phyloP scores from a whole-genome alignment of 2,797 vertebrate genomes.

The Clarias laeviceps region DNA sequence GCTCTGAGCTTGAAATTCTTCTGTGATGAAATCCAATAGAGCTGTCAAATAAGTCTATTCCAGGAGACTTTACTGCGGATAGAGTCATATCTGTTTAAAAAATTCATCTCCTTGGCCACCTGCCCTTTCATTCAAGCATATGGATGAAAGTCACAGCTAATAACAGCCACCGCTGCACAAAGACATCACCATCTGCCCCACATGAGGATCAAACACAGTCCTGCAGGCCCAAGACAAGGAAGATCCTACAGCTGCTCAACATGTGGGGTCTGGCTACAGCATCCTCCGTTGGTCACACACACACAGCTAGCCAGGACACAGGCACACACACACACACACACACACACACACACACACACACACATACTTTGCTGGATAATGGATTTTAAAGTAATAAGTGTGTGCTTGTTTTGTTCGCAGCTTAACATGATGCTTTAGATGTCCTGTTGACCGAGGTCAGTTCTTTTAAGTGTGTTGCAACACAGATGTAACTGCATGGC shows the following conservation, averaged over 20 bases:
- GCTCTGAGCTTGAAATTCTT: constrained; percentile 18
- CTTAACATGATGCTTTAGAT: not conserved
- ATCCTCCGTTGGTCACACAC: constrained; percentile 4
- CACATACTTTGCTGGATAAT: not conserved
- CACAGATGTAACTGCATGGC: not conserved
- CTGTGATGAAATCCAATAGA: constrained; percentile 32
- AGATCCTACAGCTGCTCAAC: constrained; percentile 29
- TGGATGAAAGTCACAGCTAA: constrained; percentile 58
- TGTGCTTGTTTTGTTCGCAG: not conserved
- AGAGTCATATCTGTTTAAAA: constrained; percentile 54
- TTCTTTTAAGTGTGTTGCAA: not conserved
- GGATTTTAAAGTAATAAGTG: not conserved
- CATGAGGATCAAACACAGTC: constrained; percentile 49
- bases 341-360: not conserved
- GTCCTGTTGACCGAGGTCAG: not conserved
- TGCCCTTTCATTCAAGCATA: constrained; percentile 56
- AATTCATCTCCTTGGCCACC: constrained; percentile 53
- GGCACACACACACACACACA: not conserved
- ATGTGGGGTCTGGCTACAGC: constrained; percentile 37
- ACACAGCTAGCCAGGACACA: not conserved
- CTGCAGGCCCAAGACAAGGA: constrained; percentile 29
- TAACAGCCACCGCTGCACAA: constrained; percentile 57
- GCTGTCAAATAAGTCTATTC: constrained; percentile 39
- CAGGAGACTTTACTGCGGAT: constrained; percentile 32
- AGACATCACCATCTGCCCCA: constrained; percentile 56